A percentile compares a stretch with the other conserved stretches of the same genome.
These are phyloP conservation scores for Amblyornis subalaris DNA, from an alignment of 2,113 vertebrate genomes.

Conservation along the genomic window DNA sequence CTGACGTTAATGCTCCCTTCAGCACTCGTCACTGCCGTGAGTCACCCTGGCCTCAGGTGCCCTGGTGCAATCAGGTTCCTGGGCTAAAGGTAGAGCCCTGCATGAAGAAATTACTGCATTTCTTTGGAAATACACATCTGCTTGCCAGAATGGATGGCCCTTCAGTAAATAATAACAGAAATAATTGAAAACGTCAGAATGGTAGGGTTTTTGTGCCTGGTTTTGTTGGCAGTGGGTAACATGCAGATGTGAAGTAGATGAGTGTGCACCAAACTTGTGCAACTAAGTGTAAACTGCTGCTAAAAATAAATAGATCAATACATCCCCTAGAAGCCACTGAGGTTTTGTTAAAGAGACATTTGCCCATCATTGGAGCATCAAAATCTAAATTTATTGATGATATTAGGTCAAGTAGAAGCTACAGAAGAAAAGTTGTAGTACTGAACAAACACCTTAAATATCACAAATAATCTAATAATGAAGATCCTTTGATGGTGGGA, in stretches of 20 bases:
- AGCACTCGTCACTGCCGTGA: fast-evolving
- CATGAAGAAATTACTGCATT: neutral
- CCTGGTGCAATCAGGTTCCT: neutral
- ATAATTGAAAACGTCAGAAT: neutral
- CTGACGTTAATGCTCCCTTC: neutral
- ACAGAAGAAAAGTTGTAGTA: neutral
- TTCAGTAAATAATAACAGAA: neutral
- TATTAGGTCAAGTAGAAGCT: neutral
- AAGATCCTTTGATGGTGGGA: neutral
- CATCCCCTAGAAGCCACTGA: neutral
- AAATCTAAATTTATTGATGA: neutral
- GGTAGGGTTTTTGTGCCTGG: fast-evolving
- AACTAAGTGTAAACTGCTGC: neutral
- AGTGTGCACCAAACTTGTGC: neutral
- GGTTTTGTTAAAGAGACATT: neutral
- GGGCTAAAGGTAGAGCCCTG: neutral
- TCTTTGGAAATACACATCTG: neutral
- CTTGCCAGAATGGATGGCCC: neutral
- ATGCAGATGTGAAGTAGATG: neutral
- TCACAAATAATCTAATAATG: neutral
- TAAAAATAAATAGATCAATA: neutral
- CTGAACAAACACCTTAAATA: neutral
- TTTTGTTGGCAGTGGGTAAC: neutral
- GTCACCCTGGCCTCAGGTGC: neutral
- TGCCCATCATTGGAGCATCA: neutral